Percentiles rank a stretch among this genome's conserved stretches.
Evolutionary conservation across 2,888 invertebrate genomes (phyloP).

Genomic region (Tenodera sinensis): DNA sequence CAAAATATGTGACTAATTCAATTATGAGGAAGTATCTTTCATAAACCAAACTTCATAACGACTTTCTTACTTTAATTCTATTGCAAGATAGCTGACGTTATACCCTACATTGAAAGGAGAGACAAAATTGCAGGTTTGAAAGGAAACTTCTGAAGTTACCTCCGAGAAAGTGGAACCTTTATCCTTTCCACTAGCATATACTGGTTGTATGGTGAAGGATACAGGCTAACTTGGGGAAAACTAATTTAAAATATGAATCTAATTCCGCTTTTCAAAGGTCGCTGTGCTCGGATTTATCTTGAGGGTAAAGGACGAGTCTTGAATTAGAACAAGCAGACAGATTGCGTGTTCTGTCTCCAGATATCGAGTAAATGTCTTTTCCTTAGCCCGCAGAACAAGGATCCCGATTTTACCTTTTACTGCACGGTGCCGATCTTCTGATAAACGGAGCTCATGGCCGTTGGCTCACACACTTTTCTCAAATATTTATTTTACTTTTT

Average conservation of each 20-base stretch:
- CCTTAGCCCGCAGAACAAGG: no score
- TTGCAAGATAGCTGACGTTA: background rate
- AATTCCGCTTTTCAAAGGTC: background rate
- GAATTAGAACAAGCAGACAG: background rate
- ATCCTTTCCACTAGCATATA: background rate
- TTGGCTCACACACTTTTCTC: no score
- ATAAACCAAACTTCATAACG: no score
- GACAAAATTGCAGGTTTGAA: background rate
- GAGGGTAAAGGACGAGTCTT: background rate
- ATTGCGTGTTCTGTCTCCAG: background rate
- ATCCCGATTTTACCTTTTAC: no score
- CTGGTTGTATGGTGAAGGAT: background rate
- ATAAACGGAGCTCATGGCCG: no score
- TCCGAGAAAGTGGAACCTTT: background rate
- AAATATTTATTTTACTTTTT: no score
- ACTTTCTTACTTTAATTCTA: background rate
- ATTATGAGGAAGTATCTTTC: no score
- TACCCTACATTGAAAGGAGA: background rate
- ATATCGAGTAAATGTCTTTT: no score
- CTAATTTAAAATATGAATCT: background rate
- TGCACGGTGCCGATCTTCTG: no score
- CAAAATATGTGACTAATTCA: no score
- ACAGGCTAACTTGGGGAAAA: background rate
- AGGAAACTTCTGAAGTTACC: background rate
- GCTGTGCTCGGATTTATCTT: background rate